Conservation (phyloP, 2,888 invertebrate species). For the Heterodera filipjevi region DNA sequence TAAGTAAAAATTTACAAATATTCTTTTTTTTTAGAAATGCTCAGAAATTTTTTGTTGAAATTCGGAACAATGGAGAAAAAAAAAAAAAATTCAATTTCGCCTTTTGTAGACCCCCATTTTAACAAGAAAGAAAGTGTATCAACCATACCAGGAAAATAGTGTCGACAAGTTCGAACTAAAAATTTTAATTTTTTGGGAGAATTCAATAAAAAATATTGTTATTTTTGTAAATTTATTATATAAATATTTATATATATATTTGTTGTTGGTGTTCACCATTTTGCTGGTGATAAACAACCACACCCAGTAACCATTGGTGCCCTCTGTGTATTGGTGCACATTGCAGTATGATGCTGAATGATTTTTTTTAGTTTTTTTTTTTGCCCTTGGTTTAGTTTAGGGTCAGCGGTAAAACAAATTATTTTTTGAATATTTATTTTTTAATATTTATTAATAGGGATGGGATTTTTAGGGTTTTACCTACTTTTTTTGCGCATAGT, state of each 20-base stretch:
- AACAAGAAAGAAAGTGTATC: background rate
- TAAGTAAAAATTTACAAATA: too few relatives aligned
- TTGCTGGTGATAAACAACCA: constrained; percentile 53
- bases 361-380: background rate
- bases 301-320: constrained; percentile 54
- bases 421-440: too few relatives aligned
- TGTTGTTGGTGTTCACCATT: too few relatives aligned
- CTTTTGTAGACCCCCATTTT: background rate
- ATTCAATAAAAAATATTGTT: background rate
- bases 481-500: too few relatives aligned
- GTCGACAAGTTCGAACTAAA: constrained; percentile 46
- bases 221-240: background rate
- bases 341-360: constrained; percentile 44
- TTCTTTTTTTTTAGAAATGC: too few relatives aligned
- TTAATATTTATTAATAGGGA: too few relatives aligned
- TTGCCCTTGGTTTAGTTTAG: background rate
- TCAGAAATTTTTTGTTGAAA: too few relatives aligned
- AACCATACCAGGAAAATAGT: constrained; percentile 48
- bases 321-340: constrained; percentile 40
- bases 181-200: background rate
- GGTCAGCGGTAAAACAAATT: too few relatives aligned
- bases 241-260: background rate
- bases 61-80: too few relatives aligned
- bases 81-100: too few relatives aligned
- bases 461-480: too few relatives aligned